Percentiles rank a stretch among this genome's conserved stretches.
Evolutionary conservation across 2,888 invertebrate species (phyloP).

Genomic region (Congeria kusceri): DNA sequence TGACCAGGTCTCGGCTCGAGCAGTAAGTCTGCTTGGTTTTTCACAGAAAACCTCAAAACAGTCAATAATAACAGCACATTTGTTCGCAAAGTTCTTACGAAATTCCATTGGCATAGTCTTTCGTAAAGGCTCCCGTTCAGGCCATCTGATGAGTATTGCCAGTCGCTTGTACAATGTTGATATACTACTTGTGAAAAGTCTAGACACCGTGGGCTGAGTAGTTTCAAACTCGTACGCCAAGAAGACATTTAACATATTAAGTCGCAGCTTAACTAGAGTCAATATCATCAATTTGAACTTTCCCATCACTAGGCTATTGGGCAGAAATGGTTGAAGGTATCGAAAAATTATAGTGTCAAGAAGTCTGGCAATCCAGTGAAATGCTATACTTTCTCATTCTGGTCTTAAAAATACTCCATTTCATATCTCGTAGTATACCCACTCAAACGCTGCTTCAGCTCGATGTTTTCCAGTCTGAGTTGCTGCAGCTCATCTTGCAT

Average conservation of each 20-base stretch:
- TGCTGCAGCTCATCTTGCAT: neutral
- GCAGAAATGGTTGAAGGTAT: neutral
- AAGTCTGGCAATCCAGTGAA: constrained; percentile 5
- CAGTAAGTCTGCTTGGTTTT: constrained; percentile 32
- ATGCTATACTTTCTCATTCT: constrained; percentile 13
- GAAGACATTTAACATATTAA: constrained; percentile 29
- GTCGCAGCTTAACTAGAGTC: constrained; percentile 37
- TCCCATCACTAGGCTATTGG: neutral
- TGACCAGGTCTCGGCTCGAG: constrained; percentile 50
- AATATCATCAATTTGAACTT: constrained; percentile 27
- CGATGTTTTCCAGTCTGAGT: neutral
- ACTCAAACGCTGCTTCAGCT: neutral
- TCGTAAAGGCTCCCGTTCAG: constrained; percentile 34
- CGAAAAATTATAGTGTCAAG: neutral
- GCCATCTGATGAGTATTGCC: constrained; percentile 42
- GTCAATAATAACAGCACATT: constrained; percentile 44
- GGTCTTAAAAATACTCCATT: constrained; percentile 1
- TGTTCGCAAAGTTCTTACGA: constrained; percentile 39
- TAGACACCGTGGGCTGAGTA: constrained; percentile 31
- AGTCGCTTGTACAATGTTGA: constrained; percentile 31
- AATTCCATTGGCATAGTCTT: constrained; percentile 46
- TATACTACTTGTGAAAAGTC: constrained; percentile 23
- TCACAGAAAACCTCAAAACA: constrained; percentile 50
- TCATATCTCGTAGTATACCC: neutral
- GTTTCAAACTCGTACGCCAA: constrained; percentile 28